Conservation (phyloP, 2,113 vertebrate genomes). For the Heterochromis multidens region DNA sequence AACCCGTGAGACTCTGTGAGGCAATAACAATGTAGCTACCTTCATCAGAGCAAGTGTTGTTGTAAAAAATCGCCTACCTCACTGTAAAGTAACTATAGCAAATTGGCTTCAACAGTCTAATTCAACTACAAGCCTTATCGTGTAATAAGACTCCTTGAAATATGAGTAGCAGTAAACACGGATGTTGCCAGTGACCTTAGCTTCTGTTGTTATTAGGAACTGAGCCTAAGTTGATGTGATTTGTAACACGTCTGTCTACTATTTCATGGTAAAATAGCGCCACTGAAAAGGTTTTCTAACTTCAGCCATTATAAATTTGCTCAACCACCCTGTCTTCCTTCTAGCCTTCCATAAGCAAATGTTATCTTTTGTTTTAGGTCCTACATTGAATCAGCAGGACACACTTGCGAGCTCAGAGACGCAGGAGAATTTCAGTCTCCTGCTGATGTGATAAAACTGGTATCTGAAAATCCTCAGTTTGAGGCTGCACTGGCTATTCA, state of each 20-base stretch:
- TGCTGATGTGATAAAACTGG: slow-evolving; percentile 72
- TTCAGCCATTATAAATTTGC: not conserved
- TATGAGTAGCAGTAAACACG: not conserved
- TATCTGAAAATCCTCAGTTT: slow-evolving; percentile 60
- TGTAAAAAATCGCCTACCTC: not conserved
- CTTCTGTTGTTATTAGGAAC: not conserved
- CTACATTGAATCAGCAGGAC: slow-evolving; percentile 86
- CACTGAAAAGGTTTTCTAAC: not conserved
- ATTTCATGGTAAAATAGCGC: not conserved
- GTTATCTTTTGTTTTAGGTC: slow-evolving; percentile 64
- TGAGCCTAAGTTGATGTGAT: not conserved
- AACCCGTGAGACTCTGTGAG: not conserved
- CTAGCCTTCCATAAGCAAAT: not conserved
- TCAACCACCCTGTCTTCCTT: not conserved
- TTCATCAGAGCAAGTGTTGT: not conserved
- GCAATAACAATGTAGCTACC: not conserved
- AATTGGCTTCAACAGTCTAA: not conserved
- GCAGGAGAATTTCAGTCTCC: slow-evolving; percentile 74
- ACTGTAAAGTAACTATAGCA: not conserved
- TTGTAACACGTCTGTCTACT: not conserved
- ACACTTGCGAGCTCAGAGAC: slow-evolving; percentile 84
- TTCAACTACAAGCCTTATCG: not conserved
- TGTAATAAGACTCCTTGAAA: not conserved
- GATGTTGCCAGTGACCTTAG: not conserved
- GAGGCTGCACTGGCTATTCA: slow-evolving; percentile 88